phyloP scores from a whole-genome alignment of 2,797 vertebrate species.

The Amniataba percoides region DNA sequence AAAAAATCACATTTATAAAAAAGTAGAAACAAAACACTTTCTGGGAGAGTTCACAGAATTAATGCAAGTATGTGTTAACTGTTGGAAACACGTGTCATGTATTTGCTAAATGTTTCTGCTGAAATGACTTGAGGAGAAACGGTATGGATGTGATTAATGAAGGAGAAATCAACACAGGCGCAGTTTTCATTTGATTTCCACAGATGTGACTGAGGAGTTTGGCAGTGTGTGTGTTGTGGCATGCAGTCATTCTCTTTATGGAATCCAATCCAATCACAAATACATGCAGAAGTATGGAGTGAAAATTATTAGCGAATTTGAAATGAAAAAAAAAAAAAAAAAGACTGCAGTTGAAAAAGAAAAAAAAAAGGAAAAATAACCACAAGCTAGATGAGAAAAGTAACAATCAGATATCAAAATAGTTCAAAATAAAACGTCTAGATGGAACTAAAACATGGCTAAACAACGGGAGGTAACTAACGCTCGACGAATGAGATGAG shows the following conservation, averaged over 20 bases:
- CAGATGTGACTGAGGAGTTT: slow-evolving; percentile 12
- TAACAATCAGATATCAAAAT: slow-evolving; percentile 5
- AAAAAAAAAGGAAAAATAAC: background rate
- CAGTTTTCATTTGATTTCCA: slow-evolving; percentile 20
- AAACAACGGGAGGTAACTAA: slow-evolving; percentile 7
- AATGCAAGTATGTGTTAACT: slow-evolving; percentile 44
- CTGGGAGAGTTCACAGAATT: slow-evolving; percentile 26
- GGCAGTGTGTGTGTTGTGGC: slow-evolving; percentile 21
- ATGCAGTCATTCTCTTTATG: slow-evolving; percentile 57
- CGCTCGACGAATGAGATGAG: slow-evolving; percentile 30
- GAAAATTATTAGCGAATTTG: background rate
- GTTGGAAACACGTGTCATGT: slow-evolving; percentile 32
- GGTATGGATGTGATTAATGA: background rate
- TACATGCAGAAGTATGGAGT: slow-evolving; percentile 58
- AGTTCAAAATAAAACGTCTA: background rate
- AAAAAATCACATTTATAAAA: slow-evolving; percentile 34
- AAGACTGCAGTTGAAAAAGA: background rate
- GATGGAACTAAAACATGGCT: slow-evolving; percentile 28
- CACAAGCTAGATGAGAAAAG: background rate
- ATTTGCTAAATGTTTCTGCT: slow-evolving; percentile 37
- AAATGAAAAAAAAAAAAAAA: background rate
- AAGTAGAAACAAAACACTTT: slow-evolving; percentile 35
- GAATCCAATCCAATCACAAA: slow-evolving; percentile 44
- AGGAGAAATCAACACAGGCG: slow-evolving; percentile 35
- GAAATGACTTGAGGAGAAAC: slow-evolving; percentile 29